Percentiles rank a stretch among this genome's conserved stretches.
Evolutionary conservation across 2,797 vertebrate species (phyloP).

Genomic region (Enteromius viviparus): DNA sequence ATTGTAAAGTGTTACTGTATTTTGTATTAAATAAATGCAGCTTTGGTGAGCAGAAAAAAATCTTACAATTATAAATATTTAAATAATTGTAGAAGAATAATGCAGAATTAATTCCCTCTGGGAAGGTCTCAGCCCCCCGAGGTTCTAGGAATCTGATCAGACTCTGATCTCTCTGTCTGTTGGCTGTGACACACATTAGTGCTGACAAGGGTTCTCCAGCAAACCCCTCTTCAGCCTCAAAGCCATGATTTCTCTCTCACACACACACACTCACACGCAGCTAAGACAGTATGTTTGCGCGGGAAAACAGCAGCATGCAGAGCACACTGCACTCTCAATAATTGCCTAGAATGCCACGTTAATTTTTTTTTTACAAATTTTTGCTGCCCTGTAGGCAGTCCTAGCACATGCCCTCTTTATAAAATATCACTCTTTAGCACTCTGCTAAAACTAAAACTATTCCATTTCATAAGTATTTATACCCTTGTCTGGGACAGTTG

Average conservation of each 20-base stretch:
- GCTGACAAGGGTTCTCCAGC: slow-evolving; percentile 72
- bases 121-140: slow-evolving; percentile 37
- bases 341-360: slow-evolving; percentile 11
- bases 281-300: slow-evolving; percentile 19
- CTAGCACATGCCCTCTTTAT: too few relatives aligned
- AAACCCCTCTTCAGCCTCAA: slow-evolving; percentile 62
- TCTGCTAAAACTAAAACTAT: too few relatives aligned
- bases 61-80: neutral
- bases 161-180: slow-evolving; percentile 41
- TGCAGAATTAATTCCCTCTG: slow-evolving; percentile 34
- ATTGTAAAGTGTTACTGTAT: too few relatives aligned
- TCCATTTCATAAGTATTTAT: too few relatives aligned
- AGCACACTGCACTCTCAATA: slow-evolving; percentile 9
- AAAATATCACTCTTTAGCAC: too few relatives aligned
- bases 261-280: slow-evolving; percentile 55
- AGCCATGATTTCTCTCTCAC: slow-evolving; percentile 35
- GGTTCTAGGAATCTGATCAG: slow-evolving; percentile 56
- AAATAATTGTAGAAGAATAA: neutral
- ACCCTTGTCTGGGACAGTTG: too few relatives aligned
- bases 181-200: slow-evolving; percentile 70
- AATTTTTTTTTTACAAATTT: slow-evolving; percentile 13
- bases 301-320: slow-evolving; percentile 13
- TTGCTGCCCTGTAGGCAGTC: neutral
- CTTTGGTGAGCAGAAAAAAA: neutral
- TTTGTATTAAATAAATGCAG: neutral